These are phyloP conservation scores for Pagetopsis macropterus DNA, from an alignment of 2,797 vertebrate genomes.

Conservation along the genomic window DNA sequence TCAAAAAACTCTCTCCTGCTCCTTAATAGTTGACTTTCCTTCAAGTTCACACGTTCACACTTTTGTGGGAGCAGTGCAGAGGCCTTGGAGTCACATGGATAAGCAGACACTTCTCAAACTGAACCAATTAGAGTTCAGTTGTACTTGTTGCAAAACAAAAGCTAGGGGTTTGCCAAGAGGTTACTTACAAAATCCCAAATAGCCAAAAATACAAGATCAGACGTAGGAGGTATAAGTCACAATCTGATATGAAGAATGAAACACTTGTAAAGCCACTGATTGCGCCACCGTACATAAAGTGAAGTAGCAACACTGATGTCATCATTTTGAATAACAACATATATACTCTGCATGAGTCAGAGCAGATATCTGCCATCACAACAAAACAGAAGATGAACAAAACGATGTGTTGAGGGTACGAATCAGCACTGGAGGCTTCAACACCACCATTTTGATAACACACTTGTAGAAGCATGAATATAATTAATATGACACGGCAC, in stretches of 20 bases:
- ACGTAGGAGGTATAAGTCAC: not conserved
- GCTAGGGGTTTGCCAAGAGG: not conserved
- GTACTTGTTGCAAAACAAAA: constrained; percentile 21
- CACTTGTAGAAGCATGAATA: not conserved
- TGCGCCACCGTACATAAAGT: not conserved
- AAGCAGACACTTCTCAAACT: constrained; percentile 19
- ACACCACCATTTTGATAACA: not conserved
- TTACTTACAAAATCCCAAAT: not conserved
- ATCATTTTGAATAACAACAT: not conserved
- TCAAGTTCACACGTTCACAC: constrained; percentile 77
- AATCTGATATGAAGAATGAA: not conserved
- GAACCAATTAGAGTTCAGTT: constrained; percentile 14
- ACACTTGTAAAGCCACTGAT: not conserved
- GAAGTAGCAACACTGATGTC: not conserved
- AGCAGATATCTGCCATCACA: not conserved
- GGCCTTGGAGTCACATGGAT: constrained; percentile 14
- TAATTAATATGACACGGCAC: not conserved
- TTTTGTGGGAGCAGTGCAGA: constrained; percentile 46
- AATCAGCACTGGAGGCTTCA: constrained; percentile 2
- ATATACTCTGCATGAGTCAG: not conserved
- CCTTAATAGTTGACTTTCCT: constrained; percentile 46
- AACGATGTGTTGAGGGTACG: not conserved
- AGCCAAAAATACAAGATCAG: constrained; percentile 1
- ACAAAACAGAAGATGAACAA: not conserved
- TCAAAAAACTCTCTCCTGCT: constrained; percentile 28